phyloP scores from a whole-genome alignment of 2,797 vertebrate genomes.

The Phrynocephalus guinanensis region DNA sequence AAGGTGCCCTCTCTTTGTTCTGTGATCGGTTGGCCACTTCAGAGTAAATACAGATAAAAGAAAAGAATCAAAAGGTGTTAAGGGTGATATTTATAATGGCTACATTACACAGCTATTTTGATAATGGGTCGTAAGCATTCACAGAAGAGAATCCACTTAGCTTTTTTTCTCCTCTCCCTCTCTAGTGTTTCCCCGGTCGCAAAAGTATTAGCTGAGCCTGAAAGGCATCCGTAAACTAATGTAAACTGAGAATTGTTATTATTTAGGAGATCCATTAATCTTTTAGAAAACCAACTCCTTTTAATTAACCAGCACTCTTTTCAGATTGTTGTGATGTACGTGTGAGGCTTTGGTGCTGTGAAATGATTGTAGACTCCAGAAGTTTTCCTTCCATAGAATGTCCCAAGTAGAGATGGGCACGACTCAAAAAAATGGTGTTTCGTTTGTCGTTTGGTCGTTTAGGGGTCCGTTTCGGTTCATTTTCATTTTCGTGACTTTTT shows the following conservation, averaged over 20 bases:
- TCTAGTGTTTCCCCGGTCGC: slow-evolving; percentile 53
- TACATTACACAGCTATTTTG: slow-evolving; percentile 67
- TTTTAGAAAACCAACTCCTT: not conserved
- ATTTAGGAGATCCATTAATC: slow-evolving; percentile 4
- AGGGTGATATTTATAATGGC: slow-evolving; percentile 66
- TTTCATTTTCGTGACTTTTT: too few relatives aligned
- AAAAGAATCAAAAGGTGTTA: slow-evolving; percentile 72
- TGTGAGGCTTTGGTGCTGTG: too few relatives aligned
- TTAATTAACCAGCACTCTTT: slow-evolving; percentile 3
- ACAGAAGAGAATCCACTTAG: slow-evolving; percentile 74
- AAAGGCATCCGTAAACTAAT: slow-evolving; percentile 7
- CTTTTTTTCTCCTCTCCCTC: too few relatives aligned
- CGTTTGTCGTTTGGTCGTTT: too few relatives aligned
- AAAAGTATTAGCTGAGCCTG: slow-evolving; percentile 61
- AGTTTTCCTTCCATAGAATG: too few relatives aligned
- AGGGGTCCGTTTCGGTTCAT: too few relatives aligned
- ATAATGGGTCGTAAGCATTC: slow-evolving; percentile 77
- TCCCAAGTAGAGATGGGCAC: too few relatives aligned
- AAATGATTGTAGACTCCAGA: too few relatives aligned
- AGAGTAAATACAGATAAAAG: slow-evolving; percentile 61
- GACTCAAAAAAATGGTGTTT: too few relatives aligned
- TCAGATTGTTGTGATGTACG: not conserved
- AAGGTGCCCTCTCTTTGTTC: slow-evolving; percentile 78
- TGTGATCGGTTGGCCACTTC: slow-evolving; percentile 74
- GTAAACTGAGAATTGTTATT: not conserved